Percentiles rank a stretch among this genome's conserved stretches.
These are phyloP conservation scores for Leptinotarsa juncta DNA, from an alignment of 2,888 invertebrate species.

Conservation along the genomic window DNA sequence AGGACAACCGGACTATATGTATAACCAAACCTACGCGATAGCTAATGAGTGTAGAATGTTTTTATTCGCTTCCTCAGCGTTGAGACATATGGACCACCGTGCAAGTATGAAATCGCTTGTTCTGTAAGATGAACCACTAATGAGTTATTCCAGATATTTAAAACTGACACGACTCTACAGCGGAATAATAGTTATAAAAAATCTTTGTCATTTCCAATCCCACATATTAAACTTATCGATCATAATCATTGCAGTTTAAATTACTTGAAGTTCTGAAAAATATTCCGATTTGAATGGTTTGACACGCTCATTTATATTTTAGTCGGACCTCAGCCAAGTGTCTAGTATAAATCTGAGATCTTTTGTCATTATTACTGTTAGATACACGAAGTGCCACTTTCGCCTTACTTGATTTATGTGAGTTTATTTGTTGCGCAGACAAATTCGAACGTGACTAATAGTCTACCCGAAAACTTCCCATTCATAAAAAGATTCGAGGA, in stretches of 20 bases:
- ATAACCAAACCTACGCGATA: too few species aligned
- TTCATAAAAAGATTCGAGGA: slow-evolving; percentile 1
- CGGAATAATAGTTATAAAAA: too few species aligned
- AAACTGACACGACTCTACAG: too few species aligned
- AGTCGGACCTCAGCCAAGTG: background rate
- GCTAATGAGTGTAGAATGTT: too few species aligned
- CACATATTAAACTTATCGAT: too few species aligned
- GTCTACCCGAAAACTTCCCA: background rate
- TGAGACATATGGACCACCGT: too few species aligned
- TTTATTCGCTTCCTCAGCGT: too few species aligned
- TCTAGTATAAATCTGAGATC: background rate
- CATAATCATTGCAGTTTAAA: background rate
- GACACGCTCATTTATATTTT: background rate
- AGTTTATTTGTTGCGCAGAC: slow-evolving; percentile 17
- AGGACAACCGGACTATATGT: too few species aligned
- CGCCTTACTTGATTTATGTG: slow-evolving; percentile 7
- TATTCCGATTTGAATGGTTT: background rate
- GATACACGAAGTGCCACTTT: background rate
- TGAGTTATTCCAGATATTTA: too few species aligned
- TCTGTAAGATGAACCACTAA: too few species aligned
- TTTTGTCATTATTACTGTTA: background rate
- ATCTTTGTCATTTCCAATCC: too few species aligned
- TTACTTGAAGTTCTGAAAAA: background rate
- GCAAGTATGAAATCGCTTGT: too few species aligned
- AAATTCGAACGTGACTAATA: slow-evolving; percentile 17